Evolutionary conservation across 2,113 vertebrate species (phyloP).

Genomic region (Fregata magnificens): DNA sequence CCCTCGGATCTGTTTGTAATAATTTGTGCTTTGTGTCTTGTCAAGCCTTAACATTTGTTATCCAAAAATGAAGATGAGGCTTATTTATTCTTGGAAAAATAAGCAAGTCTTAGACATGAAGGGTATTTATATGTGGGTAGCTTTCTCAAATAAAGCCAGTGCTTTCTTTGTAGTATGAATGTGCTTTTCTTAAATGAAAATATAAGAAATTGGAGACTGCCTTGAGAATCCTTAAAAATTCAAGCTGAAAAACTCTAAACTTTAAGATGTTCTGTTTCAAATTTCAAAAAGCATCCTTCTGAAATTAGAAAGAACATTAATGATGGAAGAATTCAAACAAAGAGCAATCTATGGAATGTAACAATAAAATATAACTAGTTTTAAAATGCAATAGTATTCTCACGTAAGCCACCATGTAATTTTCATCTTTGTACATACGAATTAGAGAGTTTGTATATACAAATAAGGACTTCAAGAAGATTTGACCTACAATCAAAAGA

Average conservation of each 20-base stretch:
- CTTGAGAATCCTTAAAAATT: not conserved
- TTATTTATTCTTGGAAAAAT: slow-evolving; percentile 24
- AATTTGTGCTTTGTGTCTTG: not conserved
- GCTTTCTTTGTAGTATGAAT: not conserved
- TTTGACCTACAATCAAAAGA: not conserved
- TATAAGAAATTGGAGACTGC: not conserved
- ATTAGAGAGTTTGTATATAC: not conserved
- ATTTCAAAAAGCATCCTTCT: not conserved
- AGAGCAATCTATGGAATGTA: not conserved
- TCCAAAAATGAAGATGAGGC: not conserved
- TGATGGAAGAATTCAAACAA: not conserved
- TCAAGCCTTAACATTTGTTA: slow-evolving; percentile 18
- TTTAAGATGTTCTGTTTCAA: not conserved
- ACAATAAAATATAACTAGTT: not conserved
- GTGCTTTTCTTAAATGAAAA: not conserved
- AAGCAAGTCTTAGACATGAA: not conserved
- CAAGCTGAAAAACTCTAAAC: not conserved
- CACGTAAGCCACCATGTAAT: not conserved
- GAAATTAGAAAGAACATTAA: not conserved
- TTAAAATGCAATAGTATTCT: not conserved
- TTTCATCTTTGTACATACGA: not conserved
- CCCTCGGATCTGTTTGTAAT: slow-evolving; percentile 25
- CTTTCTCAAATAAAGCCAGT: not conserved
- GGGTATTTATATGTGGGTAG: not conserved
- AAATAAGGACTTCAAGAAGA: not conserved